Evolutionary conservation across 2,888 invertebrate genomes (phyloP).

Genomic region (Alsophila aescularia): DNA sequence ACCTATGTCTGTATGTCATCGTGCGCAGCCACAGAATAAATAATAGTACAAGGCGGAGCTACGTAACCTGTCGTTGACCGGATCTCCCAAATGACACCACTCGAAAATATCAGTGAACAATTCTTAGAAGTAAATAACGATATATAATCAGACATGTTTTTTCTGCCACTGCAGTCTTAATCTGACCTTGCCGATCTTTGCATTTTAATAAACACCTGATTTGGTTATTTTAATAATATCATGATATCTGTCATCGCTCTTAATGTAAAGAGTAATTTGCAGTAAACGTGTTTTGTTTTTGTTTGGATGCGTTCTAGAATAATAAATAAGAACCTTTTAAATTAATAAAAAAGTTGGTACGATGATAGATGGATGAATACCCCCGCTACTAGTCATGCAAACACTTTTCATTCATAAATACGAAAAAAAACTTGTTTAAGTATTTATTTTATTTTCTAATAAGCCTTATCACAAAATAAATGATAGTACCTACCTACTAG

Average conservation of each 20-base stretch:
- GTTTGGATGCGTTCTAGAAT: too few species aligned
- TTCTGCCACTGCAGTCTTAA: slow-evolving; percentile 7
- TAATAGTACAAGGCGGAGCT: too few species aligned
- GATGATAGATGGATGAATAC: too few species aligned
- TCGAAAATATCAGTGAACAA: not conserved
- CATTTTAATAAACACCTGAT: not conserved
- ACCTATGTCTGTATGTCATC: slow-evolving; percentile 17
- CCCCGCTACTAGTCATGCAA: too few species aligned
- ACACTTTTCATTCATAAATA: too few species aligned
- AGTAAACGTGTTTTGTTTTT: not conserved
- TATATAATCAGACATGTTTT: slow-evolving; percentile 5
- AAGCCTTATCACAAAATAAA: too few species aligned
- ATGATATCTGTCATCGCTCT: not conserved
- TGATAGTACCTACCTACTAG: too few species aligned
- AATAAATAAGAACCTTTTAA: too few species aligned
- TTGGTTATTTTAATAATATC: not conserved
- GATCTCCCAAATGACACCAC: slow-evolving; percentile 8
- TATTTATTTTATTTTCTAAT: too few species aligned
- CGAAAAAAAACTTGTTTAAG: too few species aligned
- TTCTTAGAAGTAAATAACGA: slow-evolving; percentile 11
- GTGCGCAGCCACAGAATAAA: too few species aligned
- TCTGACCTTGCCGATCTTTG: slow-evolving; percentile 8
- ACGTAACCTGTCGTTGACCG: slow-evolving; percentile 25
- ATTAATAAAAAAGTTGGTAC: too few species aligned
- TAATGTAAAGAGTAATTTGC: not conserved